Evolutionary conservation across 2,888 invertebrate species (phyloP), one percentile per base, ranked within the genome.

Genomic region (Drosophila ezoana): DNA sequence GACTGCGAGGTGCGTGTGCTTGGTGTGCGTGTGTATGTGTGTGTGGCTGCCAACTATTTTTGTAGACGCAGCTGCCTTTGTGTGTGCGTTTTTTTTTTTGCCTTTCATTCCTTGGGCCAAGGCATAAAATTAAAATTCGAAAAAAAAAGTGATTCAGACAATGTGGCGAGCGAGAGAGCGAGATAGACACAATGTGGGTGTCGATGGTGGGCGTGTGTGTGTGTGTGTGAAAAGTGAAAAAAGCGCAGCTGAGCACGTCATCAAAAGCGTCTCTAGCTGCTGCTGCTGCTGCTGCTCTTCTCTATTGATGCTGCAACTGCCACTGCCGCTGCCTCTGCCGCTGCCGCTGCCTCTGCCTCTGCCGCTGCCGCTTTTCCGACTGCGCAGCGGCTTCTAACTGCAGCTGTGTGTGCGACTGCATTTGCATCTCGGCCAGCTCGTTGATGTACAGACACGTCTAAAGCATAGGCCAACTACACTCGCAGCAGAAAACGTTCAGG

Each of bases 91-190:
- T 18, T 18, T 2, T 18, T 18, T 18, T 18, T 18, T 18, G 18
- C 18, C 23, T 23, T 23, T 23, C 60, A 53, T 63, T 77, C 61
- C 81, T 72, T 70, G 57, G 48, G 75, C 67, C 61, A 54, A 66
- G 76, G 76, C 81, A 76, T 74, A 71, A 81, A 84, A 83, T 86
- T 81, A 83, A 84, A 84, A 86, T 86, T 79, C 83, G 67, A 75
- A n/a, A 32, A 49, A 37, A 53, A 32, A 51, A 41, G 33, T 53
- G 38, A 62, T 66, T 63, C 61, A 72, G 70, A 67, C 76, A 76
- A 78, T 75, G 67, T 58, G 37, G 51, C 44, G 45, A 38, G 49
- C 16, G 37, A 11, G 37, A 9, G 35, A 47, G 16, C 8, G 53
- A 38, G 45, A 60, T 23, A 14, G 41, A 8, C 14, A 37, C n/a